These are phyloP conservation scores for Pungitius pungitius DNA, from an alignment of 2,113 vertebrate genomes.

Conservation along the genomic window DNA sequence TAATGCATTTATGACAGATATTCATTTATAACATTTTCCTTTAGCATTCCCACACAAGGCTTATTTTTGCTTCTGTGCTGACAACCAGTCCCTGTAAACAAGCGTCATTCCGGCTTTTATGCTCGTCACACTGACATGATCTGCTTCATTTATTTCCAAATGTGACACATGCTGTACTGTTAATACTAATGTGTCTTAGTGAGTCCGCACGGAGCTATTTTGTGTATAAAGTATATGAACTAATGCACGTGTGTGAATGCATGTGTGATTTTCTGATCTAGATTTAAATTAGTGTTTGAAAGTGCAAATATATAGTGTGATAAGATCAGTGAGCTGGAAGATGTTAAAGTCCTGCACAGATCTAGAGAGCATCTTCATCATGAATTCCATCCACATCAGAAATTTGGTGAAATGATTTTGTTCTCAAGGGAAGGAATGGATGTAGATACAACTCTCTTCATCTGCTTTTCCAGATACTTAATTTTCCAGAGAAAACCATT, in stretches of 20 bases:
- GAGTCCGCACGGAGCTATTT: not conserved
- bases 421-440: constrained; percentile 10
- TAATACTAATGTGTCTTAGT: not conserved
- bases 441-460: not conserved
- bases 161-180: not conserved
- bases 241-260: not conserved
- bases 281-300: constrained; percentile 23
- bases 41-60: constrained; percentile 39
- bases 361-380: too few species aligned
- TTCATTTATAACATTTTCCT: constrained; percentile 60
- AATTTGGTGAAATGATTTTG: constrained; percentile 18
- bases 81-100: constrained; percentile 41
- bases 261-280: constrained; percentile 1
- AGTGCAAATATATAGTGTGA: constrained; percentile 15
- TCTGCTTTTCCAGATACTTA: too few species aligned
- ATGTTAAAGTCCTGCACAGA: too few species aligned
- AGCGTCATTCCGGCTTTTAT: constrained; percentile 38
- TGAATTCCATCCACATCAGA: constrained; percentile 27
- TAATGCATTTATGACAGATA: constrained; percentile 66
- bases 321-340: constrained; percentile 54
- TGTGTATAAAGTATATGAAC: not conserved
- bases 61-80: constrained; percentile 24
- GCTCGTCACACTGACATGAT: constrained; percentile 36
- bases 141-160: constrained; percentile 23
- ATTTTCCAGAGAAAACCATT: too few species aligned